Conservation (phyloP, 2,113 vertebrate genomes). For the Phalacrocorax carbo region DNA sequence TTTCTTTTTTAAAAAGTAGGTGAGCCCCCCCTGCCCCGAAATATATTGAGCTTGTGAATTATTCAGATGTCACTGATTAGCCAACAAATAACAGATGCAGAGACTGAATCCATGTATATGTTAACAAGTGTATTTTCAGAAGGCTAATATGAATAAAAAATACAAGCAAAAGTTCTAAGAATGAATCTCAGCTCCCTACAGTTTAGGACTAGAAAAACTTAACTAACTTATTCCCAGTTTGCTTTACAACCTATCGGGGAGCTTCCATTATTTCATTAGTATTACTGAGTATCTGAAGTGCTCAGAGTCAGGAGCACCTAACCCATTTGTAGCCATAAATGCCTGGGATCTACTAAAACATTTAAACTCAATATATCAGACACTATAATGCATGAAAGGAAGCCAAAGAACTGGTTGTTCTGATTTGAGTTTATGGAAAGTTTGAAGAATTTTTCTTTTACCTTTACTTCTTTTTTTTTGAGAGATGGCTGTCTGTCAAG, state of each 20-base stretch:
- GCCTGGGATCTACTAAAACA: not conserved
- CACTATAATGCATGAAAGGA: not conserved
- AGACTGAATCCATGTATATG: not conserved
- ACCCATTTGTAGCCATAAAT: not conserved
- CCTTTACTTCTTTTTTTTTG: not conserved
- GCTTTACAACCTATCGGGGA: not conserved
- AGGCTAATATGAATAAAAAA: not conserved
- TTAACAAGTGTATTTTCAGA: not conserved
- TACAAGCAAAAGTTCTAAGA: not conserved
- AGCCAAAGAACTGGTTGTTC: not conserved
- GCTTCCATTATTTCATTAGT: not conserved
- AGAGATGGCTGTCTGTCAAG: conserved; percentile 18
- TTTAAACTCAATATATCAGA: not conserved
- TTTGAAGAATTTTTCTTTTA: not conserved
- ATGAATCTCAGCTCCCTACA: not conserved
- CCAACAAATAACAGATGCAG: not conserved
- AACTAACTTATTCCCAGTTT: not conserved
- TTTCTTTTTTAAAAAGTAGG: not conserved
- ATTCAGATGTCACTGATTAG: not conserved
- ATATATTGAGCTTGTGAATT: not conserved
- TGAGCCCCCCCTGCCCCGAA: not conserved
- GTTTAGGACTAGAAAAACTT: not conserved
- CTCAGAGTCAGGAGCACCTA: not conserved
- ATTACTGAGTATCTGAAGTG: not conserved
- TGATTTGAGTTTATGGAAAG: not conserved